Percentiles rank a stretch among this genome's conserved stretches.
Evolutionary conservation across 92 coral and sea anemone species (phyloP).

Genomic region (Epizoanthus illoricatus): DNA sequence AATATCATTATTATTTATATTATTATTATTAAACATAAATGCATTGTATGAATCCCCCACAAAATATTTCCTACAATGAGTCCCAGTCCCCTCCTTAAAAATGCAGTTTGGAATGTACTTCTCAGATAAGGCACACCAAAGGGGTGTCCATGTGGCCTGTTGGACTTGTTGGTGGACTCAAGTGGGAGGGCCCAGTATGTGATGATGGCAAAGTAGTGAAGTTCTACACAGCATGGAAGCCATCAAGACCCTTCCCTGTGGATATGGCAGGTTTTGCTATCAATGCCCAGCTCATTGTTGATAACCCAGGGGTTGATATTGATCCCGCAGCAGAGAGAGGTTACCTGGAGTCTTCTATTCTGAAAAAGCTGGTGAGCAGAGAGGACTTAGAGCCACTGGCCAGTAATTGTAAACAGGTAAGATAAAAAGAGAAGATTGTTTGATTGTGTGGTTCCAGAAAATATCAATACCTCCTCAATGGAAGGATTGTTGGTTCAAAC

Average conservation of each 20-base stretch:
- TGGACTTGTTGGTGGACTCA: conserved; percentile 87
- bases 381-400: conserved; percentile 91
- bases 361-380: conserved; percentile 67
- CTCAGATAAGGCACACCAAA: conserved; percentile 89
- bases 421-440: not conserved
- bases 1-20: too few species aligned
- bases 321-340: conserved; percentile 80
- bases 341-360: conserved; percentile 86
- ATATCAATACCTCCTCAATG: too few species aligned
- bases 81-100: not conserved
- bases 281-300: conserved; percentile 67
- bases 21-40: too few species aligned
- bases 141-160: conserved; percentile 95
- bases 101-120: not conserved
- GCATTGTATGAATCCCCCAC: too few species aligned
- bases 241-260: conserved; percentile 83
- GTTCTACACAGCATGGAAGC: conserved; percentile 80
- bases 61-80: not conserved
- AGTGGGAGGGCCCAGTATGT: conserved; percentile 98
- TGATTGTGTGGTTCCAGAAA: too few species aligned
- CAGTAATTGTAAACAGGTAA: conserved; percentile 83
- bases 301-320: conserved; percentile 80
- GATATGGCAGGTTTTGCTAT: conserved; percentile 99
- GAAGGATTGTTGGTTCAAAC: too few species aligned
- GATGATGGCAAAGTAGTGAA: conserved; percentile 73